Evolutionary conservation across 2,113 vertebrate genomes (phyloP), one percentile per base, ranked within the genome.

Genomic region (Aegithalos caudatus): DNA sequence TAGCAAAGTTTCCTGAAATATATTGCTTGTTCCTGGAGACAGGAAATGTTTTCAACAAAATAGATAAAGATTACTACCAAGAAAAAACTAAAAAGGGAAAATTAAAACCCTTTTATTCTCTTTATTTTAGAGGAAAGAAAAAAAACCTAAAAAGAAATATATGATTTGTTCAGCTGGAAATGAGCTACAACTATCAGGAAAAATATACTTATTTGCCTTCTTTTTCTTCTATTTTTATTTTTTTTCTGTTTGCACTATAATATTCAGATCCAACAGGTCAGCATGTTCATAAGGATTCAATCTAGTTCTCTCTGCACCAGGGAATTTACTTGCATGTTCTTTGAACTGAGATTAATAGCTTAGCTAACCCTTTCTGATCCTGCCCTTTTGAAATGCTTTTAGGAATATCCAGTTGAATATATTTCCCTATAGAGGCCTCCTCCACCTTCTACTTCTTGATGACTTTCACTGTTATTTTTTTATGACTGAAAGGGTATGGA

Each of bases 381-480:
- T 97, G 69, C 72, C 62, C 94, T 97, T 97, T 96, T 96, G 61
- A 92, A 96, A 95, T 92, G 73, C 57, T 95, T 97, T 96, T 90
- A 97, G 86, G 57, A 97, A 95, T 94, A 96, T 56, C 35, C 33
- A 58, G 42, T 79, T 94, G 61, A 97, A 91, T 37, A 29, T 4
- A 54, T 90, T 92, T 92, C 81, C 79, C 74, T 81, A 2, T 12
- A 78, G 57, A 94, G 21, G 18, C 28, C 65, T 96, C 80, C 19
- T 80, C 56, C 31, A 53, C 14, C 37, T 81, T 92, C 82, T 84
- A 60, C n/a, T 91, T 95, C 57, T 84, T 95, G 67, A 86, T 79
- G 64, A 86, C 29, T 94, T 96, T 76, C 69, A 70, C 24, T 79
- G 58, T 42, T 91, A 61, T 42, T 87, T 84, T 81, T 89, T 92